Evolutionary conservation across 2,113 vertebrate genomes (phyloP), one percentile per base, ranked within the genome.

Genomic region (Rhineura floridana): DNA sequence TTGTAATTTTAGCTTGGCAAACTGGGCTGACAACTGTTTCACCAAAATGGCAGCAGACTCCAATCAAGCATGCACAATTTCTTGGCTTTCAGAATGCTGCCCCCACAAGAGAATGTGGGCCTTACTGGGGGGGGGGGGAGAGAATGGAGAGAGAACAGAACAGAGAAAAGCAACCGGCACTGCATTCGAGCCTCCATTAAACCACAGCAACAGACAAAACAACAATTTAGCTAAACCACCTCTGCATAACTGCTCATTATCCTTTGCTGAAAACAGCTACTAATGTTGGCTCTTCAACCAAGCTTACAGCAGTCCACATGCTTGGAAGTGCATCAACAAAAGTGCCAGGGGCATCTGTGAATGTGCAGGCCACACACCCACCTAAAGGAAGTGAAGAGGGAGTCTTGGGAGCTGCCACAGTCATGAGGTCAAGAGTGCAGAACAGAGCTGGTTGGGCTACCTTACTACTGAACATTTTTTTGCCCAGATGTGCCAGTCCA

Each of bases 191-290:
- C 65, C 86, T 91, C 90, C 1, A 23, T 55, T 63, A 89, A 90
- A 81, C 70, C 91, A 84, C 88, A 86, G 80, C 0, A 2, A 94
- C 63, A 94, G 82, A 52, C 93, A 89, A 87, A 92, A 78, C 86
- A 93, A 76, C 86, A 82, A 72, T 81, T 87, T 2, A 84, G 85
- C 90, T 92, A 78, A 91, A 76, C 0, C 4, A 50, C 52, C 52
- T 67, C 12, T 86, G 86, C 50, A 39, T 84, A 92, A 91, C 84
- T 30, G 84, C 78, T 93, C 39, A 4, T 72, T 69, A n/a, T n/a
- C 36, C n/a, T 67, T 55, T 50, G 63, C 82, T 52, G 88, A 90
- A 86, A 90, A 90, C 62, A 87, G 84, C 77, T 84, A 82, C 89
- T 83, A 0, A 0, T n/a, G 44, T 65, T n/a, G 44, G 62, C 33